A percentile compares a stretch with the other conserved stretches of the same genome.
Evolutionary conservation across 1,140 invertebrate species (phyloP).

Genomic region (Venturia canescens): DNA sequence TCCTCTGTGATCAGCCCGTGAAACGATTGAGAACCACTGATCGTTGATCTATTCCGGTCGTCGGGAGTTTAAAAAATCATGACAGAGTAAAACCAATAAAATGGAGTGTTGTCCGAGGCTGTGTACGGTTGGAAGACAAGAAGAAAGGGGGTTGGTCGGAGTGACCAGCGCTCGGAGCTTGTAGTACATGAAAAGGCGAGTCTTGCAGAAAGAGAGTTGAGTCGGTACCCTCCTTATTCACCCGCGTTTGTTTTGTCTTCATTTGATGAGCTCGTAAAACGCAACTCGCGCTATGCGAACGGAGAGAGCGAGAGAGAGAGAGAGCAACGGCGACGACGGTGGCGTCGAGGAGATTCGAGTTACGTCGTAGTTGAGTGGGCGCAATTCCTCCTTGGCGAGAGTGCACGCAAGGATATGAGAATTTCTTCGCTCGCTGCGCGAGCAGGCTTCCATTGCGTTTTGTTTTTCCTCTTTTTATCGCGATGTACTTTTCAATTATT

Average conservation of each 20-base stretch:
- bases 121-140: neutral
- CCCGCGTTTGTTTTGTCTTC: conserved; percentile 24
- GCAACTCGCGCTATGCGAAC: neutral
- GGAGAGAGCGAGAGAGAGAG: neutral
- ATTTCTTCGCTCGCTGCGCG: neutral
- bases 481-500: conserved; percentile 8
- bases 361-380: conserved; percentile 5
- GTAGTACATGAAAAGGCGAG: conserved; percentile 8
- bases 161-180: neutral
- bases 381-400: conserved; percentile 23
- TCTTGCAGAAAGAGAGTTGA: conserved; percentile 22
- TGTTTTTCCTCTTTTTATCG: conserved; percentile 3
- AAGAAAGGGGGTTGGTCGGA: neutral
- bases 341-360: too few relatives aligned
- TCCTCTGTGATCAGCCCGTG: too few relatives aligned
- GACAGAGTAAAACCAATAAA: neutral
- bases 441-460: neutral
- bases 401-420: neutral
- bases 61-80: neutral
- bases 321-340: too few relatives aligned
- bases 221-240: neutral
- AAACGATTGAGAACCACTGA: conserved; percentile 13
- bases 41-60: neutral
- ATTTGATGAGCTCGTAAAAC: conserved; percentile 29
- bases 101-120: neutral